Conservation (phyloP, 2,797 vertebrate species). For the Clarias laeviceps region DNA sequence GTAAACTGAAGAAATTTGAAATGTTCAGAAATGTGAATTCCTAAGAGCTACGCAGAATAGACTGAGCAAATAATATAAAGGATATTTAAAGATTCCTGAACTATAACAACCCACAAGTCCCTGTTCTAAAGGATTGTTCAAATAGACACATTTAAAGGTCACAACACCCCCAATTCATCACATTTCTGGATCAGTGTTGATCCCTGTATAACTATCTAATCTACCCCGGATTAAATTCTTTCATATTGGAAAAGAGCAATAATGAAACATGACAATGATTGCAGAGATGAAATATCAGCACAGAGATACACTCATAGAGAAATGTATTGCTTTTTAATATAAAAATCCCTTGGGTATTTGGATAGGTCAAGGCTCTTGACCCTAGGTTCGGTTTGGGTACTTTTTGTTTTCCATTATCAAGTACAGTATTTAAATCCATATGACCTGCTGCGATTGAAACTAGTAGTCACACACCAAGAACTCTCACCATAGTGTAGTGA, state of each 20-base stretch:
- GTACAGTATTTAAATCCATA: not conserved
- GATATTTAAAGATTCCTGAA: slow-evolving; percentile 19
- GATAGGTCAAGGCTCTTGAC: not conserved
- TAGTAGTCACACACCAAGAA: not conserved
- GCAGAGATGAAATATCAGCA: not conserved
- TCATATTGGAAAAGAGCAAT: slow-evolving; percentile 33
- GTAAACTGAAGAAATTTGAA: not conserved
- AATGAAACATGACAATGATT: slow-evolving; percentile 24
- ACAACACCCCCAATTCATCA: slow-evolving; percentile 22
- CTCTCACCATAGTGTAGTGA: not conserved
- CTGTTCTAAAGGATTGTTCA: slow-evolving; percentile 7
- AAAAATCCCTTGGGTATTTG: not conserved
- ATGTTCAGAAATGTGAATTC: not conserved
- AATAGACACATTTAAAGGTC: slow-evolving; percentile 39
- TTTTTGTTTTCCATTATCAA: not conserved
- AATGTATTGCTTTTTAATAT: not conserved
- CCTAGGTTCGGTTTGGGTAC: not conserved
- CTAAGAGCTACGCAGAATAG: slow-evolving; percentile 1
- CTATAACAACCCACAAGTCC: slow-evolving; percentile 7
- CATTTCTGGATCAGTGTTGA: slow-evolving; percentile 13
- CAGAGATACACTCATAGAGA: not conserved
- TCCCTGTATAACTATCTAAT: slow-evolving; percentile 6
- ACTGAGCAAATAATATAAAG: not conserved
- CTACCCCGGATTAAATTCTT: not conserved
- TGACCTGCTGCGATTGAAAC: not conserved